phyloP scores from a whole-genome alignment of 2,113 vertebrate species.

The Oncorhynchus mykiss region DNA sequence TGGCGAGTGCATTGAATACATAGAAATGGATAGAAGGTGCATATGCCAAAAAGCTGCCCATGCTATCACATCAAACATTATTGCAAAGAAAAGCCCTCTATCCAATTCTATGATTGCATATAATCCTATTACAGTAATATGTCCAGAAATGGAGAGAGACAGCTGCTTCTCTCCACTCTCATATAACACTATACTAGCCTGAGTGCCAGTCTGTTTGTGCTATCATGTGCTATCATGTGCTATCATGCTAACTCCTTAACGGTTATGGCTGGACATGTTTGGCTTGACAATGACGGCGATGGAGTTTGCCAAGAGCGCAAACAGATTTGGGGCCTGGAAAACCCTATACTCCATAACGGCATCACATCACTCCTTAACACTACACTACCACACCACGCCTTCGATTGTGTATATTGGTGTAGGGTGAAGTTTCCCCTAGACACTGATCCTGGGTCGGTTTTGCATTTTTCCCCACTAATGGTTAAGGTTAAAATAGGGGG shows the following conservation, averaged over 20 bases:
- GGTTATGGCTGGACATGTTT: too few relatives aligned
- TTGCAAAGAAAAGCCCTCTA: neutral
- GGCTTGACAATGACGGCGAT: too few relatives aligned
- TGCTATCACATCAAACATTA: neutral
- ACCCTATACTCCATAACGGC: too few relatives aligned
- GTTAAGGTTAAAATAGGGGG: neutral
- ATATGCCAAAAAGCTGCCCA: neutral
- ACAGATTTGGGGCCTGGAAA: too few relatives aligned
- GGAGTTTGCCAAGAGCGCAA: too few relatives aligned
- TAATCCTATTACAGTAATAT: neutral
- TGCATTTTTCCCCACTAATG: neutral
- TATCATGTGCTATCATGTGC: too few relatives aligned
- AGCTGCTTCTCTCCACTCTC: neutral
- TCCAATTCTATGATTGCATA: neutral
- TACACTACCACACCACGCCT: neutral
- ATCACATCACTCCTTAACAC: too few relatives aligned
- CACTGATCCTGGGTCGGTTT: neutral
- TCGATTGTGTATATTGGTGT: too few relatives aligned
- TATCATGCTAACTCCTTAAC: too few relatives aligned
- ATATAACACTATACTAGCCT: neutral
- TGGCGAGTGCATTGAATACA: neutral
- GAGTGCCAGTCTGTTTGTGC: too few relatives aligned
- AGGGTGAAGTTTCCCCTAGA: too few relatives aligned
- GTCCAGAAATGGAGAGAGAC: neutral
- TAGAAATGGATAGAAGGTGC: neutral